Conservation (phyloP, 2,888 invertebrate genomes). For the Biston betularia region DNA sequence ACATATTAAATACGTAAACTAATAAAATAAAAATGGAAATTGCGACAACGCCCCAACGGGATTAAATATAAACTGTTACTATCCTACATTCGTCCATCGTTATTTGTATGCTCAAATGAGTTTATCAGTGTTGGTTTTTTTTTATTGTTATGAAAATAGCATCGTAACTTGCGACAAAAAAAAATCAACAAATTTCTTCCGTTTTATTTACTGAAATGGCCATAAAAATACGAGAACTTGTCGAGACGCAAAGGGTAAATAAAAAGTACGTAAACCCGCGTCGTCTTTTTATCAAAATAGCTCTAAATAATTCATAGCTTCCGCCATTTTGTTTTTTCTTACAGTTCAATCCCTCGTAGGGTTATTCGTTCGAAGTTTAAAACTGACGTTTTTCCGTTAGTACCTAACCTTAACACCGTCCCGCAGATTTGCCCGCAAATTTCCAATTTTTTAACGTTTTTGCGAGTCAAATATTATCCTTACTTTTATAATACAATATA, state of each 20-base stretch:
- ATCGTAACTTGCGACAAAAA: background rate
- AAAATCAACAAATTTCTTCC: constrained; percentile 1
- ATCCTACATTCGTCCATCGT: no score
- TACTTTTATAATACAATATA: no score
- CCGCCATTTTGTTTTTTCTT: constrained; percentile 25
- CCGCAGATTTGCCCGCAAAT: background rate
- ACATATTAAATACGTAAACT: no score
- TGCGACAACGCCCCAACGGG: no score
- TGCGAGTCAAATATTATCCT: background rate
- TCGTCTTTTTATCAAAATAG: constrained; percentile 54
- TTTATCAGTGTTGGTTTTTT: no score
- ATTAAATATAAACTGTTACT: no score
- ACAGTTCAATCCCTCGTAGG: constrained; percentile 26
- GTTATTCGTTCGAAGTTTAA: constrained; percentile 33
- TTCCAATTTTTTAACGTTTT: background rate
- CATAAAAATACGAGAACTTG: constrained; percentile 42
- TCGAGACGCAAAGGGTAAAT: constrained; percentile 40
- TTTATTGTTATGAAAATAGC: background rate
- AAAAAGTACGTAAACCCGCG: constrained; percentile 40
- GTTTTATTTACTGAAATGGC: constrained; percentile 43
- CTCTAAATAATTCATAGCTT: constrained; percentile 29
- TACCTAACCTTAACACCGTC: background rate
- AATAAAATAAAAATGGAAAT: no score
- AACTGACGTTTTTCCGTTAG: constrained; percentile 21
- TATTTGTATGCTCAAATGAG: no score